Evolutionary conservation across 2,888 invertebrate genomes (phyloP).

Genomic region (Diaprepes abbreviatus): DNA sequence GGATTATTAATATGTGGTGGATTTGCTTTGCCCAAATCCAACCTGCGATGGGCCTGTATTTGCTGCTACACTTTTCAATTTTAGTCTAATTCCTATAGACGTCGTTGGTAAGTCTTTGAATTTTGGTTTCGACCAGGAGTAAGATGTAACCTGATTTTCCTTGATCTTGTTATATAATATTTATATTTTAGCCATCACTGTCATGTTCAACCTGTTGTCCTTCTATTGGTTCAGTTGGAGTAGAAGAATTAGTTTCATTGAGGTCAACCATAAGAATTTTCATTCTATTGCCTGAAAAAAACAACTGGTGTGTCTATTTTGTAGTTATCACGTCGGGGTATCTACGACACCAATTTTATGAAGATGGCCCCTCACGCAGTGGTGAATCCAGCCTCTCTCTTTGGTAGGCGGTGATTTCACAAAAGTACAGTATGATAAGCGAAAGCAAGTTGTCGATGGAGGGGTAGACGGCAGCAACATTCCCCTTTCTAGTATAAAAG

Average conservation of each 20-base stretch:
- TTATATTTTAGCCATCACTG: neutral
- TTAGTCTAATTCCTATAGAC: neutral
- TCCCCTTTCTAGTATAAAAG: too few relatives aligned
- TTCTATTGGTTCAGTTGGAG: neutral
- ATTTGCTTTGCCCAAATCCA: neutral
- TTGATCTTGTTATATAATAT: neutral
- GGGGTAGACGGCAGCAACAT: too few relatives aligned
- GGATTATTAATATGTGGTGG: neutral
- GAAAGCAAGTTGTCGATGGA: too few relatives aligned
- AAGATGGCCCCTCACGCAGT: too few relatives aligned
- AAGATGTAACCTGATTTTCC: too few relatives aligned
- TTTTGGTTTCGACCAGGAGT: neutral
- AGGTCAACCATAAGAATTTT: slow-evolving; percentile 22
- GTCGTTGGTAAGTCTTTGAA: neutral
- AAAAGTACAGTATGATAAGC: too few relatives aligned
- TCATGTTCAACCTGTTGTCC: neutral
- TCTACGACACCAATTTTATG: too few relatives aligned
- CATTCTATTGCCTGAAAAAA: slow-evolving; percentile 22
- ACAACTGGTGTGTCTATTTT: slow-evolving; percentile 30
- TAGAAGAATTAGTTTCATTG: neutral
- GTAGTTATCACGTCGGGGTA: too few relatives aligned
- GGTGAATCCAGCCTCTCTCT: too few relatives aligned
- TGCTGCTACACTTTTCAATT: neutral
- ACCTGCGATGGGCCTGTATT: neutral
- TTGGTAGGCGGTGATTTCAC: too few relatives aligned